phyloP scores from a whole-genome alignment of 2,797 vertebrate species.

The Urophycis tenuis region DNA sequence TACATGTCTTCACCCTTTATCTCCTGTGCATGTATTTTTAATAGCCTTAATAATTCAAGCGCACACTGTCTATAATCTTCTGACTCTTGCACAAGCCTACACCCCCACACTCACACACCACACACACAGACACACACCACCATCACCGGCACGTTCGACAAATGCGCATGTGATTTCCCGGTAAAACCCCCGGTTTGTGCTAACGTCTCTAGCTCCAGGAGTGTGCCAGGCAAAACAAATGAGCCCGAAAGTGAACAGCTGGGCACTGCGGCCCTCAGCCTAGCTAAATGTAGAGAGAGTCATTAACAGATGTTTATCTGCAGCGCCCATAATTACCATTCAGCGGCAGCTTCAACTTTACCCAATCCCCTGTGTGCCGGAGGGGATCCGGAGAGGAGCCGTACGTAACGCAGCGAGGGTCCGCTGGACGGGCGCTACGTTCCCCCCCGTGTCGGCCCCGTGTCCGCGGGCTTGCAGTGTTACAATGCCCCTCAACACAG shows the following conservation, averaged over 20 bases:
- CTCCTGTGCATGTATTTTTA: not conserved
- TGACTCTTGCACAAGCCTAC: constrained; percentile 14
- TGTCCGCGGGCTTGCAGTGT: not conserved
- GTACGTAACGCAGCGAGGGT: constrained; percentile 38
- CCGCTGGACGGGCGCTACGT: too few relatives aligned
- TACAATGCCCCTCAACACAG: not conserved
- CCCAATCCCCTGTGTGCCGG: constrained; percentile 30
- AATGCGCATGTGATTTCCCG: not conserved
- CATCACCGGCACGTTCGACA: not conserved
- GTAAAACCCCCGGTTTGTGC: constrained; percentile 40
- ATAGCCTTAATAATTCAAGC: not conserved
- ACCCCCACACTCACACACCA: constrained; percentile 6
- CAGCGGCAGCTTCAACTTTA: constrained; percentile 26
- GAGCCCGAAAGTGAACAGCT: not conserved
- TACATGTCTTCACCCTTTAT: not conserved
- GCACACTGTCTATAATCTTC: not conserved
- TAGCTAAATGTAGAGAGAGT: constrained; percentile 5
- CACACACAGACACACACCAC: not conserved
- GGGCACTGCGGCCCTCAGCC: not conserved
- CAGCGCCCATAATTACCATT: constrained; percentile 48
- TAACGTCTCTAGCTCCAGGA: constrained; percentile 37
- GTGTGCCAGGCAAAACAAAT: not conserved
- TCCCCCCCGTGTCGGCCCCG: too few relatives aligned
- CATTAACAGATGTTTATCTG: constrained; percentile 61
- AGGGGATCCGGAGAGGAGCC: constrained; percentile 40